Evolutionary conservation across 2,888 invertebrate genomes (phyloP).

Genomic region (Epistrophe grossulariae): DNA sequence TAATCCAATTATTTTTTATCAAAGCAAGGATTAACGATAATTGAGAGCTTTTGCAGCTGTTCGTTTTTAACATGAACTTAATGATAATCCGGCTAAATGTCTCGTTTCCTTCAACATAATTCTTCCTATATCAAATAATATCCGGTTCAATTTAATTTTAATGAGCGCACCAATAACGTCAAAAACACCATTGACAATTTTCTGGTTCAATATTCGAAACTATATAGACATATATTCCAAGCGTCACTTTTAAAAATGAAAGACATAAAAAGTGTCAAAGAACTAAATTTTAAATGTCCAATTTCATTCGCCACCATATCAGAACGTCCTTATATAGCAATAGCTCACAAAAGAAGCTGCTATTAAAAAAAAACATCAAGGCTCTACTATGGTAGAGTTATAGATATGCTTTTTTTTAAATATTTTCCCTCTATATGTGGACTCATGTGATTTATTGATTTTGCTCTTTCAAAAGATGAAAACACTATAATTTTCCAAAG

Average conservation of each 20-base stretch:
- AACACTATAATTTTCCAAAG: slow-evolving; percentile 23
- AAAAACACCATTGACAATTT: slow-evolving; percentile 4
- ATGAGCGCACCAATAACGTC: no score
- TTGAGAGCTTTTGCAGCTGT: not conserved
- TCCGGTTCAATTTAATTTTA: slow-evolving; percentile 15
- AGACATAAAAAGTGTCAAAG: not conserved
- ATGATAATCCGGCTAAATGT: not conserved
- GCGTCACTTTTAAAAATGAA: not conserved
- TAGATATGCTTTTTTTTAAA: not conserved
- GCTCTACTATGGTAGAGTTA: not conserved
- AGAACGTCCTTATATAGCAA: slow-evolving; percentile 30
- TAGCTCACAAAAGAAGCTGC: slow-evolving; percentile 26
- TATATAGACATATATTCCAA: not conserved
- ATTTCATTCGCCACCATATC: slow-evolving; percentile 6
- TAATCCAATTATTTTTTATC: no score
- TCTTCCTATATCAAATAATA: slow-evolving; percentile 4
- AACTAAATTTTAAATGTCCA: slow-evolving; percentile 23
- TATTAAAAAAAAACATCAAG: slow-evolving; percentile 14
- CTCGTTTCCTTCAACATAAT: not conserved
- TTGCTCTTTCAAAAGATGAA: slow-evolving; percentile 34
- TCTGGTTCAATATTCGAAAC: not conserved
- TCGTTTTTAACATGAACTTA: not conserved
- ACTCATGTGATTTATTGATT: slow-evolving; percentile 62
- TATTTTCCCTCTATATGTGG: slow-evolving; percentile 7
- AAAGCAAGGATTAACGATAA: not conserved